phyloP scores from a whole-genome alignment of 1,140 invertebrate species.

The Aradophagus sp. region DNA sequence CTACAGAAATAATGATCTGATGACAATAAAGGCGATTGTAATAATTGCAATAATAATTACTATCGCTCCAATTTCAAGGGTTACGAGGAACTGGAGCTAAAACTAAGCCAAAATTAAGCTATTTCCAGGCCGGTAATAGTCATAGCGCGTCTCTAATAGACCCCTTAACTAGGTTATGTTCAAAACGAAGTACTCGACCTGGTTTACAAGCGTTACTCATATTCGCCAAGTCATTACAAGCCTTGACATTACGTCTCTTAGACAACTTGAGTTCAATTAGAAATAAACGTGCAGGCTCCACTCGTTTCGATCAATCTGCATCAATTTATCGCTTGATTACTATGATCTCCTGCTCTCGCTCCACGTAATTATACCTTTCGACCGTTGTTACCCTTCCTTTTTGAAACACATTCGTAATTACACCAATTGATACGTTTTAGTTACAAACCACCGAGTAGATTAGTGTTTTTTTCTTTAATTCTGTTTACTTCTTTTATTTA shows the following conservation, averaged over 20 bases:
- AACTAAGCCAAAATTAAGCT: conserved; percentile 60
- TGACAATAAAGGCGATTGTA: conserved; percentile 6
- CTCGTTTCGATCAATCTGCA: too few species aligned
- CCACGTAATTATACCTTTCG: too few species aligned
- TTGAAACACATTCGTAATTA: too few species aligned
- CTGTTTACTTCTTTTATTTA: too few species aligned
- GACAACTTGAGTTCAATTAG: conserved; percentile 30
- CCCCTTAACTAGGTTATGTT: conserved; percentile 62
- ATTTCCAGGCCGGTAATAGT: conserved; percentile 64
- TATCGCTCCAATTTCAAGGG: conserved; percentile 19
- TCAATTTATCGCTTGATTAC: too few species aligned
- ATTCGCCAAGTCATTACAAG: conserved; percentile 20
- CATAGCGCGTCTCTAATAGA: conserved; percentile 60
- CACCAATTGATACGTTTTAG: too few species aligned
- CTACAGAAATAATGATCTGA: too few species aligned
- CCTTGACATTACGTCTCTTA: conserved; percentile 16
- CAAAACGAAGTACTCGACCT: conserved; percentile 57
- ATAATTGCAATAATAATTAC: conserved; percentile 26
- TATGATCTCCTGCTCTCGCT: too few species aligned
- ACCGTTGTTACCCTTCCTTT: too few species aligned
- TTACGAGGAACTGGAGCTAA: conserved; percentile 32
- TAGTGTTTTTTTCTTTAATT: too few species aligned
- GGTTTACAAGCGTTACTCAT: conserved; percentile 25
- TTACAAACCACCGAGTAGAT: too few species aligned
- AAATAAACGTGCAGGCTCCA: too few species aligned